Evolutionary conservation across 2,888 invertebrate species (phyloP).

Genomic region (Iphiclides podalirius): DNA sequence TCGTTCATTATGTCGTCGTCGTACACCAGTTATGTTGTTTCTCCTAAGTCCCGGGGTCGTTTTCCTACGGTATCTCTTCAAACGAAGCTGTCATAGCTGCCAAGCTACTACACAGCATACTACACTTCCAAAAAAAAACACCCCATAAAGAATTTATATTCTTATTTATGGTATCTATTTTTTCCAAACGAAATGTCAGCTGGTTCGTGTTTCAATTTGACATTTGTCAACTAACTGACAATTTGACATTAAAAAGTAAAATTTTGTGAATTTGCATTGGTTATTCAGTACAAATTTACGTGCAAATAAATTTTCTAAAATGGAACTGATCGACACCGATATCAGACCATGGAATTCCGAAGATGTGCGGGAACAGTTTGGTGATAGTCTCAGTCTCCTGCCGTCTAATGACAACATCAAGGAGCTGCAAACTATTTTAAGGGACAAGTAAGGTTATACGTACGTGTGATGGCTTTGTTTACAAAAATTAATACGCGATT

Average conservation of each 20-base stretch:
- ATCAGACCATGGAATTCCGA: slow-evolving; percentile 65
- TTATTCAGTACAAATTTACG: slow-evolving; percentile 20
- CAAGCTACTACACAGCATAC: too few species aligned
- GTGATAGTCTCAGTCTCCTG: slow-evolving; percentile 85
- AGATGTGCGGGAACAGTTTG: slow-evolving; percentile 80
- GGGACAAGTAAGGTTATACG: slow-evolving; percentile 86
- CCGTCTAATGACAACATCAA: slow-evolving; percentile 89
- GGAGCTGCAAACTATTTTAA: slow-evolving; percentile 91
- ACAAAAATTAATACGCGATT: background rate
- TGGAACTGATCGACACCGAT: slow-evolving; percentile 67
- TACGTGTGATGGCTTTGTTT: slow-evolving; percentile 8
- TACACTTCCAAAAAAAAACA: too few species aligned
- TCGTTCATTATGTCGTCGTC: too few species aligned
- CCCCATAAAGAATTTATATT: too few species aligned
- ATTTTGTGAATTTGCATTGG: too few species aligned
- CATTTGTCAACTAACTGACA: slow-evolving; percentile 16
- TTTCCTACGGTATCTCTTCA: too few species aligned
- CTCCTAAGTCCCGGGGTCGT: too few species aligned
- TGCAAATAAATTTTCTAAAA: slow-evolving; percentile 31
- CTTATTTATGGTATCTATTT: too few species aligned
- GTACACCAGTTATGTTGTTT: too few species aligned
- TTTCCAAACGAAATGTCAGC: slow-evolving; percentile 21
- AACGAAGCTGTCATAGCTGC: too few species aligned
- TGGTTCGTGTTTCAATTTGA: slow-evolving; percentile 26
- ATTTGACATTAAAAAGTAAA: too few species aligned